Conservation (phyloP, 2,797 vertebrate genomes). For the Molossus alvarezi region DNA sequence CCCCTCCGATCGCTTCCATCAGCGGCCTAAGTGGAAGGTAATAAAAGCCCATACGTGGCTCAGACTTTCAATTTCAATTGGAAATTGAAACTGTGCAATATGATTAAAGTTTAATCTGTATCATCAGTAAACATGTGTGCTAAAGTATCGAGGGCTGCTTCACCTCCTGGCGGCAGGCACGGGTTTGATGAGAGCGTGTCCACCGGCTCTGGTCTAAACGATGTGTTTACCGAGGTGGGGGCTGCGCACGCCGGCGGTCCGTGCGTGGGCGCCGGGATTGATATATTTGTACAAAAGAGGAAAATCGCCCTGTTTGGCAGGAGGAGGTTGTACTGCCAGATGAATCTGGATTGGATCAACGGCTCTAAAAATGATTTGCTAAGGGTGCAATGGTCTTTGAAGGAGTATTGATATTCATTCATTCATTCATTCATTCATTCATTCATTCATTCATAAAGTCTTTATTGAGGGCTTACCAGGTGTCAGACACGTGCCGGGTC, state of each 20-base stretch:
- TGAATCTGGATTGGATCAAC: background rate
- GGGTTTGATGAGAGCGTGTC: constrained; percentile 39
- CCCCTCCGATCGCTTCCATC: constrained; percentile 78
- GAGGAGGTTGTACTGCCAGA: background rate
- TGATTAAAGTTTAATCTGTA: constrained; percentile 88
- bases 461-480: background rate
- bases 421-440: background rate
- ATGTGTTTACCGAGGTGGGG: background rate
- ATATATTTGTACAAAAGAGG: background rate
- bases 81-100: constrained; percentile 86
- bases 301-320: constrained; percentile 6
- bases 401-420: background rate
- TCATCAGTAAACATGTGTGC: constrained; percentile 86
- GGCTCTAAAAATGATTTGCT: background rate
- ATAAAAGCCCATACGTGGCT: constrained; percentile 80
- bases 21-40: constrained; percentile 82
- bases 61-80: constrained; percentile 87
- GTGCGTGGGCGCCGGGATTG: fast-evolving
- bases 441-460: background rate
- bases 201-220: constrained; percentile 13
- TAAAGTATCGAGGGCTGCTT: constrained; percentile 4
- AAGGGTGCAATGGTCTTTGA: background rate
- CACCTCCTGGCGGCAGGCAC: constrained; percentile 30
- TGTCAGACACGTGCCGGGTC: background rate
- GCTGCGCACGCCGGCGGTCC: background rate